phyloP scores from a whole-genome alignment of 2,113 vertebrate genomes.

The Calidris pygmaea region DNA sequence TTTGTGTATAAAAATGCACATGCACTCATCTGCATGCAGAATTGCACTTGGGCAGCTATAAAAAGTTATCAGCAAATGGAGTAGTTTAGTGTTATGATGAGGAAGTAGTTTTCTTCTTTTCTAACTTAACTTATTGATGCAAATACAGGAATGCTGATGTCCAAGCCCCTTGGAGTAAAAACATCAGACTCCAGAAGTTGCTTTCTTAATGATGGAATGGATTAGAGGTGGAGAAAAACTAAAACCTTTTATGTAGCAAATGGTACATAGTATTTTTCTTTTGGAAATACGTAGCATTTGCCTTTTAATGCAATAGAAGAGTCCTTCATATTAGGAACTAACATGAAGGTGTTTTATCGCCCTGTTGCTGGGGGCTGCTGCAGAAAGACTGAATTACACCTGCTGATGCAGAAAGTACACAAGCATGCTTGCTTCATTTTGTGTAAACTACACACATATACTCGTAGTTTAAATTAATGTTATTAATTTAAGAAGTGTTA shows the following conservation, averaged over 20 bases:
- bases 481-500: background rate
- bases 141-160: background rate
- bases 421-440: background rate
- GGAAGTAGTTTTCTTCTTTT: background rate
- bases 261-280: background rate
- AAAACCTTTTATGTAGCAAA: background rate
- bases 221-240: background rate
- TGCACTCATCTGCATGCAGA: background rate
- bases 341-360: background rate
- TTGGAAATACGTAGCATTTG: background rate
- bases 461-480: background rate
- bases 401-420: background rate
- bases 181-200: background rate
- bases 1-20: background rate
- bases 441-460: background rate
- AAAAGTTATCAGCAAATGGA: background rate
- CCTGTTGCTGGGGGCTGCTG: background rate
- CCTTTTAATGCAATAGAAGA: background rate
- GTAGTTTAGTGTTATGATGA: background rate
- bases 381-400: background rate
- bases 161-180: background rate
- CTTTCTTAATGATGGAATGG: background rate
- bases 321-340: background rate
- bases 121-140: background rate
- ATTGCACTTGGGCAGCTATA: background rate